Percentiles rank a stretch among this genome's conserved stretches.
These are phyloP conservation scores for Zaprionus vittiger DNA, from an alignment of 1,140 invertebrate species.

Conservation along the genomic window DNA sequence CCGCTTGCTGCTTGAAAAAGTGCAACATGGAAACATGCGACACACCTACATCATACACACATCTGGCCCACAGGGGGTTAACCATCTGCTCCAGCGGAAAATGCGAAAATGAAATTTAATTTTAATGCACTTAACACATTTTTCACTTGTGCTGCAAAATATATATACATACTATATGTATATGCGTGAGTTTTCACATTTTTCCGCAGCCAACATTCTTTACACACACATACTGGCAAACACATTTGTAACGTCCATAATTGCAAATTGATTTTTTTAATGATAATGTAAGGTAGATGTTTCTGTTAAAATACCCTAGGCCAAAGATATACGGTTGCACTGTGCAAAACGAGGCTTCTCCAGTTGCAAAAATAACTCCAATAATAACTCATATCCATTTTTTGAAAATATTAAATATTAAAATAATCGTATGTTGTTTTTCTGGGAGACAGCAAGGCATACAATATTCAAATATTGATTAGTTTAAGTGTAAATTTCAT, in stretches of 20 bases:
- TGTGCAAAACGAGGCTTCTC: too few relatives aligned
- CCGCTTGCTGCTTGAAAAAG: conserved; percentile 54
- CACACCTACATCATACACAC: conserved; percentile 2
- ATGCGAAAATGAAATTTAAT: conserved; percentile 68
- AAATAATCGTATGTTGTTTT: too few relatives aligned
- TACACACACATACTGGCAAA: conserved; percentile 2
- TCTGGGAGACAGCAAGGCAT: too few relatives aligned
- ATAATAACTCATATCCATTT: too few relatives aligned
- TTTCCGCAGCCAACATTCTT: conserved; percentile 20
- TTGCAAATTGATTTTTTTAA: conserved; percentile 77
- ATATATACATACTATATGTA: conserved; percentile 25
- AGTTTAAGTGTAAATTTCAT: too few relatives aligned
- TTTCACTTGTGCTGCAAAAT: conserved; percentile 67
- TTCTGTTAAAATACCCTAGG: conserved; percentile 20
- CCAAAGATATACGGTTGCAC: neutral
- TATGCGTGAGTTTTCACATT: conserved; percentile 39
- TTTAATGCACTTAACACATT: conserved; percentile 77
- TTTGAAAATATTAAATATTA: too few relatives aligned
- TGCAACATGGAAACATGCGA: conserved; percentile 15
- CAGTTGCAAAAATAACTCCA: too few relatives aligned
- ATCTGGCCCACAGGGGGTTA: neutral
- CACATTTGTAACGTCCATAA: conserved; percentile 52
- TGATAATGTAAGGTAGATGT: conserved; percentile 50
- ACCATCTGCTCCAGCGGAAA: conserved; percentile 34
- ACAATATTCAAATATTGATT: too few relatives aligned